Evolutionary conservation across 1,140 invertebrate genomes (phyloP).

Genomic region (Trypoxylus dichotomus): DNA sequence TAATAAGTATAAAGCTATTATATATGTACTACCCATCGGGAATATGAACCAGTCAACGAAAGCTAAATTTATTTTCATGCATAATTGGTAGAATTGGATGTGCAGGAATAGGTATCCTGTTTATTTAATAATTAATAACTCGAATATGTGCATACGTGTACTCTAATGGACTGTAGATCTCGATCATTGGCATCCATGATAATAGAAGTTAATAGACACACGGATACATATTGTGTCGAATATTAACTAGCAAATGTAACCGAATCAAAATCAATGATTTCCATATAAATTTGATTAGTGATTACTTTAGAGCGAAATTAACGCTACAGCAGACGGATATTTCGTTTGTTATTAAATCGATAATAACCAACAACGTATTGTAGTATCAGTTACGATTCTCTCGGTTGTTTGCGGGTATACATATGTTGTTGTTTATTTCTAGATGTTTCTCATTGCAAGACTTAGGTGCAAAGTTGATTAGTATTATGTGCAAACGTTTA

Average conservation of each 20-base stretch:
- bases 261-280: background rate
- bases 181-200: background rate
- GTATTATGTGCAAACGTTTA: too few species aligned
- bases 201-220: background rate
- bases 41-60: background rate
- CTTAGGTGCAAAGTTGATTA: too few species aligned
- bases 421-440: too few species aligned
- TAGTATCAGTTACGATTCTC: background rate
- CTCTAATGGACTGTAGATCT: too few species aligned
- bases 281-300: too few species aligned
- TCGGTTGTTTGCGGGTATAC: too few species aligned
- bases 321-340: background rate
- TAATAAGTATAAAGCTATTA: too few species aligned
- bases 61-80: background rate
- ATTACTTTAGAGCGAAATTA: background rate
- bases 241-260: background rate
- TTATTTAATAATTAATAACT: too few species aligned
- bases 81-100: background rate
- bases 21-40: background rate
- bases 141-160: too few species aligned
- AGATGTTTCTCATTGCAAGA: too few species aligned
- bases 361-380: background rate
- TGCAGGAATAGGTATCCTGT: too few species aligned
- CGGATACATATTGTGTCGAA: background rate
- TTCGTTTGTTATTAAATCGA: background rate